Conservation (phyloP, 2,888 invertebrate species). For the Hirtodrosophila duncani region DNA sequence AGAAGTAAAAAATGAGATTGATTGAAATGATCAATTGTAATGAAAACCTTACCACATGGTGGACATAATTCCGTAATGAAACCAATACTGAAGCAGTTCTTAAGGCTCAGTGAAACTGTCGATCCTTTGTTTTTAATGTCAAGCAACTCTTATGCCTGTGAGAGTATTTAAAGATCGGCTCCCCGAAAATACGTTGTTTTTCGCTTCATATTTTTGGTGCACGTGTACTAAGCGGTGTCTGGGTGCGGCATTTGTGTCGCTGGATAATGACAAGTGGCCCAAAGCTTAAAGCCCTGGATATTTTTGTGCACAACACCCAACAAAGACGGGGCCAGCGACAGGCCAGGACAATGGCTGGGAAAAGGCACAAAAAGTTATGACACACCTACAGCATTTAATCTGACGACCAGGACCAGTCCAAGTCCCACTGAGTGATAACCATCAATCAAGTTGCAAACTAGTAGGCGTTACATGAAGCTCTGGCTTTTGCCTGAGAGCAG, state of each 20-base stretch:
- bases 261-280: slow-evolving; percentile 49
- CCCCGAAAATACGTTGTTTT: no score
- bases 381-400: slow-evolving; percentile 71
- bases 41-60: no score
- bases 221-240: slow-evolving; percentile 25
- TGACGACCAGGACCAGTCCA: slow-evolving; percentile 40
- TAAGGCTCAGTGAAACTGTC: no score
- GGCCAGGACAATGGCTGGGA: slow-evolving; percentile 50
- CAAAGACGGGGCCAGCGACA: slow-evolving; percentile 56
- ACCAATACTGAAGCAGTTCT: no score
- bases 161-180: no score
- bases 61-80: no score
- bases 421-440: slow-evolving; percentile 63
- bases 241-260: slow-evolving; percentile 19
- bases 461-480: slow-evolving; percentile 43
- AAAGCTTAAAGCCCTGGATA: slow-evolving; percentile 18
- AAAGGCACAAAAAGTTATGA: slow-evolving; percentile 53
- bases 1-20: no score
- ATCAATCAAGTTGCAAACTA: slow-evolving; percentile 61
- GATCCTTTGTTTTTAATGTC: no score
- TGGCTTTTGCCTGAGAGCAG: slow-evolving; percentile 11
- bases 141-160: no score
- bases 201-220: slow-evolving; percentile 11
- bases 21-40: no score
- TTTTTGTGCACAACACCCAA: slow-evolving; percentile 41